Percentiles rank a stretch among this genome's conserved stretches.
These are phyloP conservation scores for Crematogaster levior DNA, from an alignment of 2,888 invertebrate genomes.

Conservation along the genomic window DNA sequence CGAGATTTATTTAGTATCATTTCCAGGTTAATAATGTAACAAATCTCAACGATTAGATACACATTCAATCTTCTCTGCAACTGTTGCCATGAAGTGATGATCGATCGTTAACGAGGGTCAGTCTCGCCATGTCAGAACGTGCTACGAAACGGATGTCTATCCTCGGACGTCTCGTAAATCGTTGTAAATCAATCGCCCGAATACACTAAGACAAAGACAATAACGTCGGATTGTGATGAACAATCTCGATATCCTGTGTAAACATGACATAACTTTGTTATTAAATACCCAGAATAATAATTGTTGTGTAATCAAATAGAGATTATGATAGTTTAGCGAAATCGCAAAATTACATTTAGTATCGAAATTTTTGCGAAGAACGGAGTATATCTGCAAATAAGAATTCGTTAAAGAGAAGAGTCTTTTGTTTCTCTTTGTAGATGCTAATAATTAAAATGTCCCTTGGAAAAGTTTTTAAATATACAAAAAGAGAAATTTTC, in stretches of 20 bases:
- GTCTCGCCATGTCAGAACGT: constrained; percentile 63
- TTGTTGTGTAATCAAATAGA: constrained; percentile 78
- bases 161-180: constrained; percentile 63
- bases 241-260: constrained; percentile 60
- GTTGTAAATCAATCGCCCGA: constrained; percentile 75
- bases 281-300: constrained; percentile 73
- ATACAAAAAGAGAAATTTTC: not conserved
- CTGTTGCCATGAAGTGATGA: constrained; percentile 67
- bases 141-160: constrained; percentile 55
- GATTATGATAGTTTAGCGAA: not conserved
- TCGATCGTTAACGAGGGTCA: constrained; percentile 74
- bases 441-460: not conserved
- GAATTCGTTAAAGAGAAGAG: not conserved
- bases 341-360: not conserved
- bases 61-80: constrained; percentile 22
- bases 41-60: constrained; percentile 10
- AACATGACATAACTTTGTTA: constrained; percentile 49
- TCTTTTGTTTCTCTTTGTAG: not conserved
- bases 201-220: constrained; percentile 71
- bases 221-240: constrained; percentile 70
- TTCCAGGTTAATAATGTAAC: not conserved
- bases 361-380: not conserved
- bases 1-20: not conserved
- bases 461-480: not conserved
- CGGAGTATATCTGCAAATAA: not conserved